Base-by-base conservation (phyloP, 2,113 vertebrate species). In the Cynoglossus semilaevis region DNA sequence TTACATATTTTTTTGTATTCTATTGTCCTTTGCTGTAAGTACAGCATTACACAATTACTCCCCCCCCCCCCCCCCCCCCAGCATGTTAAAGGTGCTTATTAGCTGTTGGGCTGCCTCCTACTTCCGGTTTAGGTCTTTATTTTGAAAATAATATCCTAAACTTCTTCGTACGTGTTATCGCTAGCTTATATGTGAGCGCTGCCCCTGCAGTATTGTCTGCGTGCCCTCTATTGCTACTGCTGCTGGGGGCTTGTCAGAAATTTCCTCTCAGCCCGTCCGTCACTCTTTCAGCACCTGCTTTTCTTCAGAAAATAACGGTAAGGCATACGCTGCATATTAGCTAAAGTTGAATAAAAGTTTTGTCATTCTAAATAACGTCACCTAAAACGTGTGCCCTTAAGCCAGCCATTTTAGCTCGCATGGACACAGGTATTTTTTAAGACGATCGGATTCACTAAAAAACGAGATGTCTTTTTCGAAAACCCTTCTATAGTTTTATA, bases 241-340 rank as follows among this genome's bases (percentile, higher is more conserved):
- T 35, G 49, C 64, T 1, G 42, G 45, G n/a, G 15, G 16, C 42
- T 36, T 48, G 41, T 57, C 44, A 60, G 19, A 47, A 19, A 45
- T 42, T 64, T 41, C 40, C 18, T 11, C 44, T 37, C 40, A 15
- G 17, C 22, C 46, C 59, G 47, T 58, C 34, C 11, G 38, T 41
- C 14, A 41, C 36, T 58, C 15, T 77, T 62, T 77, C 60, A 52
- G 47, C 67, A 77, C 69, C 68, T 22, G 56, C 15, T 67, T 75
- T 72, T 67, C 70, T 73, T 75, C 71, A 68, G 55, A 71, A 55
- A 40, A 80, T 72, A 69, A 72, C 57, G 77, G 81, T 82, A 80
- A 74, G 80, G 61, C 46, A 13, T 4, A 0, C 6, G 37, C 38
- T 1, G 15, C 0, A 8, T 1, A 14, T 34, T 1, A 5, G 51